Evolutionary conservation across 2,797 vertebrate species (phyloP).

Genomic region (Ctenochaetus hawaiiensis): DNA sequence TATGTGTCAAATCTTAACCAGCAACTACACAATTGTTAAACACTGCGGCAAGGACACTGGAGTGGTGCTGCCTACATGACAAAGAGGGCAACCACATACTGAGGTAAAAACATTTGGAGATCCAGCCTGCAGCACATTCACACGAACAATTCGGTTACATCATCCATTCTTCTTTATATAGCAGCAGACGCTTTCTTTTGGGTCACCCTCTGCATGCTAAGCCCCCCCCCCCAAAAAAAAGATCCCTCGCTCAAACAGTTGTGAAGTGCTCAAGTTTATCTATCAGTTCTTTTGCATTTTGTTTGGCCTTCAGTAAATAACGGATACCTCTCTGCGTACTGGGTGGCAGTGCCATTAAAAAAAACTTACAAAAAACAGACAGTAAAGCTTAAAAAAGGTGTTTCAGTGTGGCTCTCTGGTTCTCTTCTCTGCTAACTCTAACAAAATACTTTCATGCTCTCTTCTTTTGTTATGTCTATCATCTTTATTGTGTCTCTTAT

Average conservation of each 20-base stretch:
- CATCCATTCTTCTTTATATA: background rate
- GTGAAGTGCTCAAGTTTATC: background rate
- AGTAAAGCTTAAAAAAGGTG: too few species aligned
- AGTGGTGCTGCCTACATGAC: constrained; percentile 8
- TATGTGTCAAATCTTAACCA: constrained; percentile 45
- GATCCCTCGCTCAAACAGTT: background rate
- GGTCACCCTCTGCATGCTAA: background rate
- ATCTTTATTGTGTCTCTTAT: background rate
- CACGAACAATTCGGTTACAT: background rate
- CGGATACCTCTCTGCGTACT: background rate
- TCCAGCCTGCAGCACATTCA: background rate
- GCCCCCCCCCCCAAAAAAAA: too few species aligned
- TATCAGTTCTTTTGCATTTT: background rate
- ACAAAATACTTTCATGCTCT: constrained; percentile 15
- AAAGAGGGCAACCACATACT: constrained; percentile 8
- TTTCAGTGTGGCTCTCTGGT: too few species aligned
- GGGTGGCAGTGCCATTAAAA: too few species aligned
- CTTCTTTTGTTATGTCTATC: background rate
- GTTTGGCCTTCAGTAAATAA: too few species aligned
- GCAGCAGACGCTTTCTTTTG: background rate
- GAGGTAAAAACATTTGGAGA: background rate
- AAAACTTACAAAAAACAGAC: too few species aligned
- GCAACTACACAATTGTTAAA: constrained; percentile 48
- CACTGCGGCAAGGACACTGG: constrained; percentile 31
- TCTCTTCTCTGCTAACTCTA: too few species aligned